A percentile compares a stretch with the other conserved stretches of the same genome.
These are phyloP conservation scores for Trididemnum miniatum DNA, from an alignment of 23 tunicate genomes.

Conservation along the genomic window DNA sequence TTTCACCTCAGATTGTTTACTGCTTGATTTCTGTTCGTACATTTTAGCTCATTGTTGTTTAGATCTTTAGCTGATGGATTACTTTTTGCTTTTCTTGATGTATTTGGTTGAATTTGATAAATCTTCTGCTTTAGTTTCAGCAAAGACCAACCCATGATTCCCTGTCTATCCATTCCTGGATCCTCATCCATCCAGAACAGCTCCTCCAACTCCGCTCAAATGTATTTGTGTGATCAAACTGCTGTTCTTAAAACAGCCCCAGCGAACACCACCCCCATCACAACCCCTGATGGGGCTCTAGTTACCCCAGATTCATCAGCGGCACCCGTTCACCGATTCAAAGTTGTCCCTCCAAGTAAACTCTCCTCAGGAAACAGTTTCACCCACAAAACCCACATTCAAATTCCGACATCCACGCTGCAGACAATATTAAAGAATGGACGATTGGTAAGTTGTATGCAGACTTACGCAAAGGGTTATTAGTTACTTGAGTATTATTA, in stretches of 20 bases:
- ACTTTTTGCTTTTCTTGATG: neutral
- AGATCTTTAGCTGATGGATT: too few relatives aligned
- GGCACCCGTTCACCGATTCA: slow-evolving; percentile 40
- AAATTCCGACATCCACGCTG: slow-evolving; percentile 83
- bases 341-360: slow-evolving; percentile 47
- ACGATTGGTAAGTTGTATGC: slow-evolving; percentile 61
- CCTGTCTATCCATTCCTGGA: neutral
- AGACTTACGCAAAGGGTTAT: neutral
- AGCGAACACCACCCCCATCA: neutral
- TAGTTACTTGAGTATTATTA: too few relatives aligned
- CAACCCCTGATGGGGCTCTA: neutral
- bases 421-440: slow-evolving; percentile 91
- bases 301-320: slow-evolving; percentile 26
- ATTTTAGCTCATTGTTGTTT: too few relatives aligned
- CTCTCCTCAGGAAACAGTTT: slow-evolving; percentile 48
- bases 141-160: slow-evolving; percentile 30
- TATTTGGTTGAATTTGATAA: neutral
- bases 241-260: neutral
- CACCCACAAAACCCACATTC: slow-evolving; percentile 85
- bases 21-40: too few relatives aligned
- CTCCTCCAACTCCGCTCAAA: slow-evolving; percentile 15
- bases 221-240: slow-evolving; percentile 28
- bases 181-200: neutral
- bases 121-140: slow-evolving; percentile 26
- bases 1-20: too few relatives aligned